Base-by-base conservation (phyloP, 1,140 invertebrate species). In the Lethocerus indicus region DNA sequence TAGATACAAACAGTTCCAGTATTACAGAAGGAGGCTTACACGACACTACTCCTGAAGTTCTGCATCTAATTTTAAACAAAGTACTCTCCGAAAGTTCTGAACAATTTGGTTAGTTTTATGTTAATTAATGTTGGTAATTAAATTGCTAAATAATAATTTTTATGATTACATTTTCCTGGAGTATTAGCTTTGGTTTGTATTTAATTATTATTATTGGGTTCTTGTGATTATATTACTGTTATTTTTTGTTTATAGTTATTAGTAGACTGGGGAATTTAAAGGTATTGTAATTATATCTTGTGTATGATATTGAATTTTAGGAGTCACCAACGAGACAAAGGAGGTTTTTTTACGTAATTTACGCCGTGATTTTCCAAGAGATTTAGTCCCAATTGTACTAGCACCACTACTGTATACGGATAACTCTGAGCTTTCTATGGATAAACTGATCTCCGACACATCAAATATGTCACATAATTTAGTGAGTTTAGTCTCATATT, bases 331-430 rank as follows among this genome's bases (percentile, higher is more conserved):
- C 40, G 83, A 88, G 57, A 74, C 80, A 9, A 83, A 81, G 59
- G 78, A 83, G 58, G 74, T 80, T 55, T 89, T 93, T 69, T 62
- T 91, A 23, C 75, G 79, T 59, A 78, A 78, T 58, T 69, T 94
- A 54, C 74, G 81, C 57, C 74, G 79, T 60, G 88, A 93, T 63
- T 92, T 91, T 72, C 85, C 87, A 26, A 76, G 79, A 54, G 83
- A 87, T 58, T 71, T 81, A 57, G 86, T 88, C 51, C 89, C 89
- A 53, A 80, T 90, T 59, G 79, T 93, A 56, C 67, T 95, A 57
- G 79, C 83, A 58, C 88, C 88, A 62, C 70, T 90, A 37, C 68
- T 93, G 36, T 93, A 92, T 67, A 76, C 82, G 49, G 74, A 76
- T 64, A 75, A 79, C 60, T 73, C 78, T 58, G 82, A 88, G 67